Conservation (phyloP, 2,797 vertebrate species). For the Sarcoramphus papa region DNA sequence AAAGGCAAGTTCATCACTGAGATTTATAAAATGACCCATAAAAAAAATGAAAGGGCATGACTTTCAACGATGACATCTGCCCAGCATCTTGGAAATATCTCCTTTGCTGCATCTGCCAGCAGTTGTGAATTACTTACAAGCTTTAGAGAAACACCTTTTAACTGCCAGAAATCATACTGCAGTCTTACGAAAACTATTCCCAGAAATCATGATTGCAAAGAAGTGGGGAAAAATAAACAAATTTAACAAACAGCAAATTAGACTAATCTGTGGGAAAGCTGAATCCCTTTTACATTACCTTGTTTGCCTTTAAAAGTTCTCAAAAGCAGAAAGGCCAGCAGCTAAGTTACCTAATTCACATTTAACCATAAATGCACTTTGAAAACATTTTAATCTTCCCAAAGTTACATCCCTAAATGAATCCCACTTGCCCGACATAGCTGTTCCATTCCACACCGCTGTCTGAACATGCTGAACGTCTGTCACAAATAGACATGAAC, state of each 20-base stretch:
- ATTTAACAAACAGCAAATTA: not conserved
- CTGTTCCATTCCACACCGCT: not conserved
- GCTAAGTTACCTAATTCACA: not conserved
- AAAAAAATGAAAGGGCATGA: not conserved
- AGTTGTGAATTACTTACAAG: not conserved
- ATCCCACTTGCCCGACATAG: not conserved
- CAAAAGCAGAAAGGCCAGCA: not conserved
- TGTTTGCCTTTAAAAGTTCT: not conserved
- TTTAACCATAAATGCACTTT: not conserved
- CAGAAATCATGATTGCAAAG: constrained; percentile 16
- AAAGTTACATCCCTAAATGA: not conserved
- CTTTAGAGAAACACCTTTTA: constrained; percentile 22
- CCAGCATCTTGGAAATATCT: constrained; percentile 1
- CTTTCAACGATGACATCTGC: not conserved
- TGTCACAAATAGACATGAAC: not conserved
- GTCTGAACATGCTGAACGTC: not conserved
- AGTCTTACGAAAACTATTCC: constrained; percentile 1
- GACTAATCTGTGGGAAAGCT: not conserved
- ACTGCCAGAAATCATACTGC: not conserved
- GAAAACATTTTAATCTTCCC: not conserved
- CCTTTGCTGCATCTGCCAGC: not conserved
- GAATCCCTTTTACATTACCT: not conserved
- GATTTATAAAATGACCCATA: not conserved
- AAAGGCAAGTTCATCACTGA: not conserved
- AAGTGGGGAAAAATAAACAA: not conserved